Conservation (phyloP, 2,888 invertebrate species). For the Sesia bembeciformis region DNA sequence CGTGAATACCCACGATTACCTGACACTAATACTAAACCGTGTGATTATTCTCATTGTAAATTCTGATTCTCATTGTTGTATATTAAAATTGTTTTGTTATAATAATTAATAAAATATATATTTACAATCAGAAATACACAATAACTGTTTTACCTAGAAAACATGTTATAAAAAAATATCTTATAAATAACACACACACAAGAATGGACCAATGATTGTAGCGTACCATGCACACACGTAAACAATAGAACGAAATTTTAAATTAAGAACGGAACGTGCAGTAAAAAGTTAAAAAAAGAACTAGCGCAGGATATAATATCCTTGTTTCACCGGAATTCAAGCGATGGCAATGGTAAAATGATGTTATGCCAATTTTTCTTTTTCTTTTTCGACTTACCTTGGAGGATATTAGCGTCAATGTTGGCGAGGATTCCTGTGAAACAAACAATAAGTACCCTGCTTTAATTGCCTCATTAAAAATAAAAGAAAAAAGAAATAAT, state of each 20-base stretch:
- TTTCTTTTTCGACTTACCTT: conserved; percentile 75
- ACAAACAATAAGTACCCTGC: conserved; percentile 67
- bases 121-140: too few relatives aligned
- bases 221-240: background rate
- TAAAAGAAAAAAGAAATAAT: conserved; percentile 11
- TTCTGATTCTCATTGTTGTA: too few relatives aligned
- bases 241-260: background rate
- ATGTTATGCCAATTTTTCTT: conserved; percentile 5
- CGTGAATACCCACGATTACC: too few relatives aligned
- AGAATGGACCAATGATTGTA: background rate
- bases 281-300: background rate
- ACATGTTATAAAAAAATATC: too few relatives aligned
- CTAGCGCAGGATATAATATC: conserved; percentile 4
- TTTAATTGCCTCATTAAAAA: conserved; percentile 43
- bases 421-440: conserved; percentile 85
- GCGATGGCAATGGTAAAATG: conserved; percentile 28
- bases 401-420: conserved; percentile 85
- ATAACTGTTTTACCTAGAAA: too few relatives aligned
- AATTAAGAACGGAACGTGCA: conserved; percentile 1
- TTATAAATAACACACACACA: background rate
- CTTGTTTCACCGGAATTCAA: conserved; percentile 20
- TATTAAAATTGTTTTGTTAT: too few relatives aligned
- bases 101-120: too few relatives aligned
- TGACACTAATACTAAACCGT: too few relatives aligned
- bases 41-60: too few relatives aligned